Base-by-base conservation (phyloP, 2,113 vertebrate genomes). In the Donacobius atricapilla region DNA sequence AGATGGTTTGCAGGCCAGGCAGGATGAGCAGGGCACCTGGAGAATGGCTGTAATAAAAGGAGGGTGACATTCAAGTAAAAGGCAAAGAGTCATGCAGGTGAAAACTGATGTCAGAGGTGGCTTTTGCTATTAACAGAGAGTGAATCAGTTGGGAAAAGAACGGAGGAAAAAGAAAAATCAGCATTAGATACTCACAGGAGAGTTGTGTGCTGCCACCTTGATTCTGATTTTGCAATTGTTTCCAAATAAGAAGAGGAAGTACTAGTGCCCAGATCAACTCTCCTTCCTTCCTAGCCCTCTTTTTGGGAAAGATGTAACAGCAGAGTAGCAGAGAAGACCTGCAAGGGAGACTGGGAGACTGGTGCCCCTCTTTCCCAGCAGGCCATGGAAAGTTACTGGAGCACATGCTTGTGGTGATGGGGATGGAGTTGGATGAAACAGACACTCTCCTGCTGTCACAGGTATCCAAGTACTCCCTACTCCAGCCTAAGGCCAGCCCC, bases 11-110 rank as follows among this genome's bases (percentile, higher is more conserved):
- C 68, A 83, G 89, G 90, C 63, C 83, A 77, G 76, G 61, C 54
- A 90, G 78, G 68, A 86, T 0, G 7, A 96, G 60, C 6, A 2
- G 68, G 68, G 33, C 79, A 81, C 42, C 60, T 92, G 5, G 4
- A 73, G 60, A 81, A 70, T 1, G 2, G 47, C 60, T 28, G 58
- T 73, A 94, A 90, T 88, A 89, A 93, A 95, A 89, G 33, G 39
- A 89, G 27, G 28, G n/a, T 92, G 92, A 92, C 96, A 86, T 93
- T 96, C 72, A 93, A 90, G 56, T 66, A 92, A 95, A 94, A 92
- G 92, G 89, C 80, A 83, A 42, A 93, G 60, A 54, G 83, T 77
- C 86, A 47, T 13, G 19, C 76, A 75, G 90, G 90, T 93, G 91
- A 95, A 90, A 92, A 50, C 18, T 2, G 3, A 39, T 86, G 91